Conservation (phyloP, 1,140 invertebrate genomes). For the Triops cancriformis region DNA sequence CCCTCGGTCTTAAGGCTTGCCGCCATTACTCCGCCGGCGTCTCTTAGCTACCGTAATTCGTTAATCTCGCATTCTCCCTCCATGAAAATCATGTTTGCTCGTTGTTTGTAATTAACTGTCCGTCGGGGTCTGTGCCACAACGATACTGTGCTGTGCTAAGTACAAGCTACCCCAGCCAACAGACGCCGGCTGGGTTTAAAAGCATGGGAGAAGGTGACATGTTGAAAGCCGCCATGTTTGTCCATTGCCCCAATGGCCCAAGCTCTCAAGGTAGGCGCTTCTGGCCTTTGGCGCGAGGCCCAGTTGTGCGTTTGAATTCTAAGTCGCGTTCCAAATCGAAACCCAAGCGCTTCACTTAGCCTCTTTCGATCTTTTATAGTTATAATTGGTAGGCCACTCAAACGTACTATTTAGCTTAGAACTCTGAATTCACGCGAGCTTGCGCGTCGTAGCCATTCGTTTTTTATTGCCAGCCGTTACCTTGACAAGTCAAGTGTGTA, state of each 20-base stretch:
- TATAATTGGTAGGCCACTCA: no score
- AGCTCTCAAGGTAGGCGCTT: not conserved
- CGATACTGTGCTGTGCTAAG: not conserved
- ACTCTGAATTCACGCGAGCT: not conserved
- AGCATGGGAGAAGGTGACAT: conserved; percentile 9
- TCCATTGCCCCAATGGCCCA: not conserved
- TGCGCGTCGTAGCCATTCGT: not conserved
- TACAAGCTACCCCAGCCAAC: not conserved
- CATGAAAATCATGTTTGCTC: no score
- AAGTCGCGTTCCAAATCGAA: not conserved
- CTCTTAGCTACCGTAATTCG: not conserved
- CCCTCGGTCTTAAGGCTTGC: not conserved
- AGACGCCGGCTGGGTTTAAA: not conserved
- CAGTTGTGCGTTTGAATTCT: not conserved
- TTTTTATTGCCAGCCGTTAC: not conserved
- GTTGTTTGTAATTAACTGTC: not conserved
- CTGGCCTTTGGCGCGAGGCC: conserved; percentile 2
- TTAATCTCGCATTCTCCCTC: no score
- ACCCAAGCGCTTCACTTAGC: not conserved
- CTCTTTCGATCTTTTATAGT: no score
- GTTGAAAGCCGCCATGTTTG: conserved; percentile 8
- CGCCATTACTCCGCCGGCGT: not conserved
- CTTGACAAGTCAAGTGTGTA: not conserved
- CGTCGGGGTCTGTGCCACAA: not conserved
- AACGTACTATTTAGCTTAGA: no score